Evolutionary conservation across 2,797 vertebrate genomes (phyloP), one percentile per base, ranked within the genome.

Genomic region (Pangasius larnaudii): DNA sequence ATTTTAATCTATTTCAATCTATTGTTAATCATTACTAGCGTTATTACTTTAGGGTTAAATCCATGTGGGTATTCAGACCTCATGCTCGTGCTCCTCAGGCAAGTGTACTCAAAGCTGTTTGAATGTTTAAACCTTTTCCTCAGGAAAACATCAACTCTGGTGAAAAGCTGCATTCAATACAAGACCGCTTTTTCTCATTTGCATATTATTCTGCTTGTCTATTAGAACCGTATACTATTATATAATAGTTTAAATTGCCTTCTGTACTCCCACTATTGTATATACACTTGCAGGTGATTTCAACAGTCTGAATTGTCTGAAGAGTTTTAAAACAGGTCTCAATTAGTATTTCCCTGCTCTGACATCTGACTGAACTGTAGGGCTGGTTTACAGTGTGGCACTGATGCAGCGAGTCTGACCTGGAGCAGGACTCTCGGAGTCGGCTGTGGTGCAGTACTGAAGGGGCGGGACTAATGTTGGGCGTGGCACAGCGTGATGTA

Each of bases 391-490:
- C 19, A 33, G 11, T 42, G 24, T 58, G 27, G 5, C 19, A 39
- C 14, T 56, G 49, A 69, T 53, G 46, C 6, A n/a, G 46, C 2
- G 9, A 58, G 11, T 22, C 77, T 89, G 63, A 99, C 98, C 98
- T 99, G 6, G 98, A 99, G 91, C 93, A 97, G 85, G 98, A 99
- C 88, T 99, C 99, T 33, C 97, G 94, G 24, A 99, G 97, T 0
- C 97, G 96, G 86, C 96, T 96, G 89, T 98, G 97, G 91, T 99
- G 97, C 90, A 99, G 94, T 71, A 99, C 95, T 0, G 99, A 99
- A 10, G 99, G 97, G 87, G 98, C 98, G 0, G 99, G 98, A 92
- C 98, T 99, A 84, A 99, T 99, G 93, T 97, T 99, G 33, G 99
- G 99, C 0, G 99, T 99, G 9, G 97, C 98, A 84, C 98, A 99